These are phyloP conservation scores for Benitochromis conjunctus DNA, from an alignment of 2,113 vertebrate genomes.

Conservation along the genomic window DNA sequence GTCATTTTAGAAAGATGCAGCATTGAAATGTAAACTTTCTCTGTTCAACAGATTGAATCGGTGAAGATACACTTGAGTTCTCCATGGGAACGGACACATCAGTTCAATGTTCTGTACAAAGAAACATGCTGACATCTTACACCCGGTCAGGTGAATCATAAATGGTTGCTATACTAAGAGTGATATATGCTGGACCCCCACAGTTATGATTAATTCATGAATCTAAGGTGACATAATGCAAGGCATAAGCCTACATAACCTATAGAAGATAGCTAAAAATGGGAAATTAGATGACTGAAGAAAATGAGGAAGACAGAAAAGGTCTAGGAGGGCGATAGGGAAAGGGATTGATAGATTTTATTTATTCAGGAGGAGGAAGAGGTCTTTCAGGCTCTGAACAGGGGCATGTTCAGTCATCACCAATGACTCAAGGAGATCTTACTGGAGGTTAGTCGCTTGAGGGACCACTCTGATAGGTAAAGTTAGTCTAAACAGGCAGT, in stretches of 20 bases:
- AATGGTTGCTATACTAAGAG: constrained; percentile 7
- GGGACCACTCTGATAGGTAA: neutral
- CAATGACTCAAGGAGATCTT: neutral
- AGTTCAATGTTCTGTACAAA: neutral
- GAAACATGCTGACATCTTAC: neutral
- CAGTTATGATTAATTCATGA: neutral
- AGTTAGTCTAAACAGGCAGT: neutral
- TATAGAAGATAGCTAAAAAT: neutral
- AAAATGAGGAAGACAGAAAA: neutral
- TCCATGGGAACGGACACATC: neutral
- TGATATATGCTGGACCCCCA: neutral
- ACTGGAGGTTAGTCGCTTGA: neutral
- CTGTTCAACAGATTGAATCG: neutral
- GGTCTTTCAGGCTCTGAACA: neutral
- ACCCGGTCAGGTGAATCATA: constrained; percentile 19
- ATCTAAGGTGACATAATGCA: neutral
- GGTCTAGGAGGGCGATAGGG: neutral
- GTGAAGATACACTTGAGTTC: neutral
- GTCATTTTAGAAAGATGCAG: neutral
- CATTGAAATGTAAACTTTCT: neutral
- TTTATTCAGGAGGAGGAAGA: constrained; percentile 25
- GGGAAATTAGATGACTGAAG: neutral
- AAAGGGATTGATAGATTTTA: neutral
- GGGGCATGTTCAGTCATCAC: neutral
- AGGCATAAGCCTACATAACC: neutral